Conservation (phyloP, 2,888 invertebrate genomes). For the Smittia sp. region DNA sequence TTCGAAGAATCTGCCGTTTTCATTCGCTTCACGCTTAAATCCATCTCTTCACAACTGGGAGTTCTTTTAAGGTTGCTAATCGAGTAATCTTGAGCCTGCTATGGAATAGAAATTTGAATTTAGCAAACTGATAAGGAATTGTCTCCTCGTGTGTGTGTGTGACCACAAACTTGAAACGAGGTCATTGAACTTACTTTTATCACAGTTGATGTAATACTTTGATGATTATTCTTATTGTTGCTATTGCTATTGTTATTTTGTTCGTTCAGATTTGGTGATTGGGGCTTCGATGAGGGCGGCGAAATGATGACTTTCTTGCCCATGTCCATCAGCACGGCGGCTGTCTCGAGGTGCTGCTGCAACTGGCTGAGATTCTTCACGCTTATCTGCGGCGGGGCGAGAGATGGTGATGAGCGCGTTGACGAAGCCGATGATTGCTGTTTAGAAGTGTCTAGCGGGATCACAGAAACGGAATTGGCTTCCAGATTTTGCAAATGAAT, state of each 20-base stretch:
- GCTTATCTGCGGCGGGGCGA: constrained; percentile 41
- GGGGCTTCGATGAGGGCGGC: constrained; percentile 52
- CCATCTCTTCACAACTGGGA: constrained; percentile 43
- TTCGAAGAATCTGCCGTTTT: constrained; percentile 35
- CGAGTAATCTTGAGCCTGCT: constrained; percentile 43
- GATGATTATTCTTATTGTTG: constrained; percentile 45
- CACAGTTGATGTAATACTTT: constrained; percentile 53
- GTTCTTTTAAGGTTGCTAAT: constrained; percentile 46
- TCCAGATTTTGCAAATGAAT: constrained; percentile 45
- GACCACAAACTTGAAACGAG: background rate
- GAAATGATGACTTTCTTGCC: constrained; percentile 54
- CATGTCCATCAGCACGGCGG: constrained; percentile 54
- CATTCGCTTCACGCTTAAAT: constrained; percentile 44
- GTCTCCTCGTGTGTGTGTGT: background rate
- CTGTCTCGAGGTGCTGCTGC: constrained; percentile 53
- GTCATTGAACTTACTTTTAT: constrained; percentile 47
- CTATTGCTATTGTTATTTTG: constrained; percentile 47
- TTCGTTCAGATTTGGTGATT: constrained; percentile 42
- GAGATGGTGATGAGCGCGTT: constrained; percentile 41
- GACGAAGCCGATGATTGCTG: constrained; percentile 40
- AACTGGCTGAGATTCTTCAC: constrained; percentile 47
- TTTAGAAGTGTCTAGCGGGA: constrained; percentile 43
- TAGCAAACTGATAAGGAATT: background rate
- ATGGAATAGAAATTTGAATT: background rate
- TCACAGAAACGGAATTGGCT: constrained; percentile 46